Percentiles rank a stretch among this genome's conserved stretches.
phyloP scores from a whole-genome alignment of 2,113 vertebrate species.

The Arizona elegans region DNA sequence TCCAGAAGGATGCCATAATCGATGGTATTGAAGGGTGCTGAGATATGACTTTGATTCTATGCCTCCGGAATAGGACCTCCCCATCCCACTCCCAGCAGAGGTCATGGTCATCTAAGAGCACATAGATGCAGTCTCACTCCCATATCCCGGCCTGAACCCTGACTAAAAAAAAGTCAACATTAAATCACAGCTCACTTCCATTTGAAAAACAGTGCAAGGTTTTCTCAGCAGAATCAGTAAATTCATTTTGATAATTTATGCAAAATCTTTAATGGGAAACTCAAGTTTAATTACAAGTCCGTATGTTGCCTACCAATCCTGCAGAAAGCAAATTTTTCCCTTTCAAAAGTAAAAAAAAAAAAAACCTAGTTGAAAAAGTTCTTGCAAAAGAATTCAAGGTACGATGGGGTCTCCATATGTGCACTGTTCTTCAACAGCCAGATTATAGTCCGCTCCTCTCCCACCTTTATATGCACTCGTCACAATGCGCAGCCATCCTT shows the following conservation, averaged over 20 bases:
- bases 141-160: background rate
- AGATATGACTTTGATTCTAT: background rate
- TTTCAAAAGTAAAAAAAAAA: background rate
- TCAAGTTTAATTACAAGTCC: background rate
- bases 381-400: slow-evolving; percentile 43
- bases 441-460: slow-evolving; percentile 83
- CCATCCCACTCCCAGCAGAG: background rate
- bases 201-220: background rate
- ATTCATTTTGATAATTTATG: background rate
- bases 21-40: background rate
- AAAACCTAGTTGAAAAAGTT: too few relatives aligned
- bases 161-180: background rate
- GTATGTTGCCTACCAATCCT: background rate
- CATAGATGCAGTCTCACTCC: background rate
- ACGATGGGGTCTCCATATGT: slow-evolving; percentile 84
- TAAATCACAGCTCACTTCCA: background rate
- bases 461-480: slow-evolving; percentile 90
- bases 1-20: background rate
- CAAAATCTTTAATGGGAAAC: background rate
- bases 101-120: background rate
- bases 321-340: background rate
- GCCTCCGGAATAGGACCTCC: background rate
- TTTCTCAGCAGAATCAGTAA: background rate
- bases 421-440: slow-evolving; percentile 87
- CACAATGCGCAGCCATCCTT: slow-evolving; percentile 91